Evolutionary conservation across 2,113 vertebrate genomes (phyloP), one percentile per base, ranked within the genome.

Genomic region (Coregonus clupeaformis): DNA sequence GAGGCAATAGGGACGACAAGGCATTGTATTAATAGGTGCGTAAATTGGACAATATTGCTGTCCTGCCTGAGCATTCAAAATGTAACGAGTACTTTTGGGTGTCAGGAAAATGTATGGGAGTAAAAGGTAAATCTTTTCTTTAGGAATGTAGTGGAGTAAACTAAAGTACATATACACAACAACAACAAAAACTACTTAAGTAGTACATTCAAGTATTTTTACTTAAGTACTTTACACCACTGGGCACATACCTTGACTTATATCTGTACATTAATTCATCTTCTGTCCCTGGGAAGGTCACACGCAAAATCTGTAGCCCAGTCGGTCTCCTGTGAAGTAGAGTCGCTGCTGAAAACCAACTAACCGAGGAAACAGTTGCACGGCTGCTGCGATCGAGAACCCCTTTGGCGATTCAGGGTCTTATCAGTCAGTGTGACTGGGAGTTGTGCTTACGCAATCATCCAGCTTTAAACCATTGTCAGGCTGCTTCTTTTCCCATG

Each of bases 401-500:
- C 72, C 73, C 77, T 72, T 75, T 62, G 77, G 57, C 80, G 73
- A 79, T 87, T 82, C 81, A 49, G 18, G 74, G 82, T 74, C 59
- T 82, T 88, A 87, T 86, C 81, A 14, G 70, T 77, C 75, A 25
- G 80, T 78, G 76, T 84, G 71, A 0, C 73, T 87, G 81, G 72
- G 89, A 89, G 89, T 88, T 88, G 63, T 74, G 52, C 78, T 91
- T 91, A 84, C 42, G 82, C 84, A 90, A 91, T 77, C 69, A 2
- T 5, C 84, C 36, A 42, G 36, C 36, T 42, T 2, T 42, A 42
- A 42, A 42, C 9, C 36, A 42, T 2, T 42, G 7, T 36, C 36
- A 80, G 81, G 47, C 84, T 89, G 92, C 85, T 94, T 90, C 90
- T 88, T 86, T 92, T 93, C 92, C 92, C 92, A 93, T 84, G 81